Evolutionary conservation across 2,797 vertebrate species (phyloP), one percentile per base, ranked within the genome.

Genomic region (Poecilia gillii): DNA sequence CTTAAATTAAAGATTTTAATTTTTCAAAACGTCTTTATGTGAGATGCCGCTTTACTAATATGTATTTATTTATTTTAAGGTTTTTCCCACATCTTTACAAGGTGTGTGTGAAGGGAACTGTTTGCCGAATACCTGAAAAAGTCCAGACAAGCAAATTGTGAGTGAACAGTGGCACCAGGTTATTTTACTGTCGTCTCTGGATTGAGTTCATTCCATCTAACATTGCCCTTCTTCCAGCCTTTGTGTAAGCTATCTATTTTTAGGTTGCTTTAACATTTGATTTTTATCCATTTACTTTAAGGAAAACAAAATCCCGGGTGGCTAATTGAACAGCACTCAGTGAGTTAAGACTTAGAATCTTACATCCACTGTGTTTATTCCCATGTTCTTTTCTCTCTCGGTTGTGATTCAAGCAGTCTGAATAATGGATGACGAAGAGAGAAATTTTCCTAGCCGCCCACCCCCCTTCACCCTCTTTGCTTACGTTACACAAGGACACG

Each of bases 391-490:
- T 28, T 72, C 76, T 81, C 81, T 85, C 84, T 86, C 76, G 9
- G 72, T 81, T 89, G 88, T 90, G 93, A 94, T 88, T 93, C 92
- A 92, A 92, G 85, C 77, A 83, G 78, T 86, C 84, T 92, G 90
- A 94, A 93, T 94, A 93, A 94, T 91, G 89, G 89, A 94, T 94
- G 92, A 91, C 87, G 87, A 92, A 87, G 84, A 88, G 78, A 73
- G 82, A 84, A 73, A 83, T 84, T 88, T 86, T 77, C 79, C 71
- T 81, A 70, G 46, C 76, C 84, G 53, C 85, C 73, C 79, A 7
- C 74, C 76, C 75, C 76, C 55, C 28, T 72, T 84, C 84, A 80
- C 87, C 82, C 83, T 84, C 84, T 87, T 79, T 86, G 72, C 88
- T 88, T 87, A 88, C 90, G 84, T 92, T 90, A 90, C 85, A 92